Conservation (phyloP, 2,113 vertebrate species). For the Antechinus flavipes region DNA sequence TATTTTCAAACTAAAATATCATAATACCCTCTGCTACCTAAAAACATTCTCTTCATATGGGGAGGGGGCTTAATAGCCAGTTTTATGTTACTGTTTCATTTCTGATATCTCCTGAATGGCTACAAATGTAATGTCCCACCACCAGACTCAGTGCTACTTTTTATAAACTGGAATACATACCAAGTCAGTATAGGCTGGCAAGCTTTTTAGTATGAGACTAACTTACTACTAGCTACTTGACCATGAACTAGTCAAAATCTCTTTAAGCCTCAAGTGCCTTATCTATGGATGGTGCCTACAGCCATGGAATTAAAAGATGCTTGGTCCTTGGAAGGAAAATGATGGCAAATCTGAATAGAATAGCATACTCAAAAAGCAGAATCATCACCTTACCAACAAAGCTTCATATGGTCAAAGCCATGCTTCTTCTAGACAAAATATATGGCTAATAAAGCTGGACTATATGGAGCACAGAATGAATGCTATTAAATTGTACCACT, state of each 20-base stretch:
- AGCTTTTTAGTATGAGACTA: neutral
- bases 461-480: no score
- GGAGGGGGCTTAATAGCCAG: neutral
- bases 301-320: no score
- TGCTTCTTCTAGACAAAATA: no score
- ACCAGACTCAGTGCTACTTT: neutral
- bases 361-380: no score
- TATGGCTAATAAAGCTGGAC: no score
- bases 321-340: no score
- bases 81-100: neutral
- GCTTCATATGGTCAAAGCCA: no score
- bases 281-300: neutral
- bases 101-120: neutral
- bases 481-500: no score
- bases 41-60: slow-evolving; percentile 22
- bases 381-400: no score
- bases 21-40: neutral
- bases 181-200: neutral
- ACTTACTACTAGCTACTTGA: neutral
- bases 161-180: slow-evolving; percentile 13
- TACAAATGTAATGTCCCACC: neutral
- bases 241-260: neutral
- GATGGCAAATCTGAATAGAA: no score
- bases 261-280: neutral
- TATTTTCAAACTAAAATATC: neutral